Conservation (phyloP, 2,888 invertebrate genomes). For the Eugnorisma glareosa region DNA sequence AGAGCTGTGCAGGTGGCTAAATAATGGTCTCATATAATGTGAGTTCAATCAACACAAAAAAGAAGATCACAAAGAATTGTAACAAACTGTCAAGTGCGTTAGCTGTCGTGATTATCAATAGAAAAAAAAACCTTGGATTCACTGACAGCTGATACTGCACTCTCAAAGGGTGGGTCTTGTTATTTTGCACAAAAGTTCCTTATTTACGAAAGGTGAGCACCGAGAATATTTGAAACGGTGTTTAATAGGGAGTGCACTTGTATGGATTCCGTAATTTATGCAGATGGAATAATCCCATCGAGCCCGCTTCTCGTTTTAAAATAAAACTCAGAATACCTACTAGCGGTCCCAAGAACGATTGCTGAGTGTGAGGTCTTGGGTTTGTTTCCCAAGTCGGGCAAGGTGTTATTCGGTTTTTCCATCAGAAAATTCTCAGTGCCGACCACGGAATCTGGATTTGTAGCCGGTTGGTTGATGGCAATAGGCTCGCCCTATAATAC, state of each 20-base stretch:
- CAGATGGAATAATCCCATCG: no score
- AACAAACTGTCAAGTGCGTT: not conserved
- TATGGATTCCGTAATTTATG: no score
- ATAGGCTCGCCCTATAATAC: not conserved
- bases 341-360: not conserved
- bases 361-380: not conserved
- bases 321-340: not conserved
- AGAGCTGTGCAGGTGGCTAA: not conserved
- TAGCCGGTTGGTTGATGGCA: not conserved
- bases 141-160: not conserved
- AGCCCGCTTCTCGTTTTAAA: not conserved
- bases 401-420: not conserved
- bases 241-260: not conserved
- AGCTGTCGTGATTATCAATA: not conserved
- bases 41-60: not conserved
- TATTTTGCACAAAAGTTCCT: not conserved
- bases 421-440: not conserved
- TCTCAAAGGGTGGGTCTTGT: not conserved
- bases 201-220: not conserved
- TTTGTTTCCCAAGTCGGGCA: not conserved
- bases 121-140: not conserved
- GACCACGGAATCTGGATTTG: not conserved
- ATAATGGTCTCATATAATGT: not conserved
- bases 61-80: not conserved
- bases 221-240: not conserved